A percentile compares a stretch with the other conserved stretches of the same genome.
Conservation (phyloP, 2,888 invertebrate genomes). For the Ametastegia equiseti region DNA sequence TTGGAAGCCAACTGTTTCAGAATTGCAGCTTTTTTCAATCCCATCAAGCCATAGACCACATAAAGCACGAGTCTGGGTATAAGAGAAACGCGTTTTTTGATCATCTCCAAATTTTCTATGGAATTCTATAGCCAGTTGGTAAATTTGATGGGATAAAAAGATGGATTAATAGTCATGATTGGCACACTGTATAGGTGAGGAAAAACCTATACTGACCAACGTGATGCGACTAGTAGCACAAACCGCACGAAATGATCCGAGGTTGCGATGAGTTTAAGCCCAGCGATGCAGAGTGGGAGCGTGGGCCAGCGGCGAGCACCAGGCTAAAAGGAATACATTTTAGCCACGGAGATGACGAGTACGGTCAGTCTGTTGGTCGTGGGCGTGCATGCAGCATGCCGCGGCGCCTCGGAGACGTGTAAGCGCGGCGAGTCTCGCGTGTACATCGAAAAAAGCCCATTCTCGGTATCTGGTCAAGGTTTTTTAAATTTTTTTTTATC, state of each 20-base stretch:
- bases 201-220: neutral
- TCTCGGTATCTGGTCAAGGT: too few species aligned
- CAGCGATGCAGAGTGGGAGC: neutral
- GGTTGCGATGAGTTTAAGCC: slow-evolving; percentile 14
- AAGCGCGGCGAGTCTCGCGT: slow-evolving; percentile 9
- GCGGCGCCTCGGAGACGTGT: slow-evolving; percentile 27
- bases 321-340: slow-evolving; percentile 38
- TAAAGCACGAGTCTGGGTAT: too few species aligned
- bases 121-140: too few species aligned
- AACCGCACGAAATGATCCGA: slow-evolving; percentile 20
- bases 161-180: neutral
- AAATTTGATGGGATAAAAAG: too few species aligned
- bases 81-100: too few species aligned
- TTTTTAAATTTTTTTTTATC: too few species aligned
- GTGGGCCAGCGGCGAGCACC: neutral
- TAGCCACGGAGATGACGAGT: slow-evolving; percentile 38
- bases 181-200: slow-evolving; percentile 6
- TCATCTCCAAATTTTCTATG: too few species aligned
- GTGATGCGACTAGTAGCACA: neutral
- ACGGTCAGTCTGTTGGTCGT: slow-evolving; percentile 41
- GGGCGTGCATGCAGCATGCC: slow-evolving; percentile 46
- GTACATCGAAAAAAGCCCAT: too few species aligned
- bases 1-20: too few species aligned
- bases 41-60: too few species aligned
- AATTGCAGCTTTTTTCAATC: too few species aligned